These are phyloP conservation scores for Ophioninae sp. DNA, from an alignment of 2,888 invertebrate genomes.

Conservation along the genomic window DNA sequence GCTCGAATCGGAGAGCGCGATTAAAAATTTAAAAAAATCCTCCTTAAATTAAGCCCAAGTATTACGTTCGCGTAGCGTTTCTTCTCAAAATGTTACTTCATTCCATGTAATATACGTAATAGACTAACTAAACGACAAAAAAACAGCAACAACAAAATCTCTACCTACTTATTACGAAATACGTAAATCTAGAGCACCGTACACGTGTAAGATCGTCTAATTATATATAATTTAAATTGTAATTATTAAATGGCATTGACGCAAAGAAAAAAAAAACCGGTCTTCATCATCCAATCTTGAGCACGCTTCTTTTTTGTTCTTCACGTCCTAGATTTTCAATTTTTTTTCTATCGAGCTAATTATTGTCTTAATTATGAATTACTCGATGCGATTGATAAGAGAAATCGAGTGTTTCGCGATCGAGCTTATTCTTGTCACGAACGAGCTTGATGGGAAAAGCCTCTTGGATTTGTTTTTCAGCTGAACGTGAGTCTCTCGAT, in stretches of 20 bases:
- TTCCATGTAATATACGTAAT: slow-evolving; percentile 81
- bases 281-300: slow-evolving; percentile 53
- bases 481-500: slow-evolving; percentile 48
- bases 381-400: slow-evolving; percentile 5
- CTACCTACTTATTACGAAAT: slow-evolving; percentile 77
- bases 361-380: slow-evolving; percentile 26
- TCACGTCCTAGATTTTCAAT: slow-evolving; percentile 36
- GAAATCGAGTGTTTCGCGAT: neutral
- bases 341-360: slow-evolving; percentile 39
- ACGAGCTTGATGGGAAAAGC: slow-evolving; percentile 16
- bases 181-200: slow-evolving; percentile 80
- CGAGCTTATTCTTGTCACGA: neutral
- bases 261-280: slow-evolving; percentile 71
- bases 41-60: slow-evolving; percentile 79
- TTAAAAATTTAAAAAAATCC: slow-evolving; percentile 49
- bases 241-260: slow-evolving; percentile 81
- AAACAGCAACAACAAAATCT: slow-evolving; percentile 41
- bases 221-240: slow-evolving; percentile 81
- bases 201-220: slow-evolving; percentile 79
- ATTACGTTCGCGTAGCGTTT: slow-evolving; percentile 80
- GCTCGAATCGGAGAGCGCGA: slow-evolving; percentile 31
- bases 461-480: slow-evolving; percentile 31
- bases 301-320: slow-evolving; percentile 48
- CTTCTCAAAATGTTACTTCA: slow-evolving; percentile 77
- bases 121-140: slow-evolving; percentile 76